Evolutionary conservation across 2,888 invertebrate species (phyloP).

Genomic region (Latrodectus hesperus): DNA sequence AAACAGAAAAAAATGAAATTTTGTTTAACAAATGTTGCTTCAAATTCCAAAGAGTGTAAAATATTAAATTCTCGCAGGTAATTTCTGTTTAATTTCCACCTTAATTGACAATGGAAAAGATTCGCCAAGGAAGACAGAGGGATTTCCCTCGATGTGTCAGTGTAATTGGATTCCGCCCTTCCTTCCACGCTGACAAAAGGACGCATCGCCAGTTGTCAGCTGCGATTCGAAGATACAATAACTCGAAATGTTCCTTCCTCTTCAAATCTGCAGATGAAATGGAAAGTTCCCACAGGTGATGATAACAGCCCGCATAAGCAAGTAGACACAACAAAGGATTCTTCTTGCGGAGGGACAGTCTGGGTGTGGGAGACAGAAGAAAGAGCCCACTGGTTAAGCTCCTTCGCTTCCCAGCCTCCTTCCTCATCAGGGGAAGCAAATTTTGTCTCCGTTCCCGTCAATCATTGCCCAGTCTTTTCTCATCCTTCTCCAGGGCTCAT

Average conservation of each 20-base stretch:
- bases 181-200: not conserved
- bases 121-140: not conserved
- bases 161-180: not conserved
- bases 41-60: too few relatives aligned
- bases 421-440: too few relatives aligned
- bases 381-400: not conserved
- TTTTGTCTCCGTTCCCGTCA: too few relatives aligned
- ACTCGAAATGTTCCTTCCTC: not conserved
- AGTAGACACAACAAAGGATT: not conserved
- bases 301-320: not conserved
- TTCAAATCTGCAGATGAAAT: not conserved
- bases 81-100: not conserved
- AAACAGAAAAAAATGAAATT: too few relatives aligned
- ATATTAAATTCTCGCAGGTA: too few relatives aligned
- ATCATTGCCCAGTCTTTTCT: too few relatives aligned
- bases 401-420: too few relatives aligned
- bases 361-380: not conserved
- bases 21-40: too few relatives aligned
- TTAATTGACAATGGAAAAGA: not conserved
- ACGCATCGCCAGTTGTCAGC: not conserved
- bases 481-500: too few relatives aligned
- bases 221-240: not conserved
- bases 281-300: conserved; percentile 5
- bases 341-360: not conserved
- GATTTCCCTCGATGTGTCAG: not conserved